A percentile compares a stretch with the other conserved stretches of the same genome.
phyloP scores from a whole-genome alignment of 2,797 vertebrate species.

The Darevskia mixta region DNA sequence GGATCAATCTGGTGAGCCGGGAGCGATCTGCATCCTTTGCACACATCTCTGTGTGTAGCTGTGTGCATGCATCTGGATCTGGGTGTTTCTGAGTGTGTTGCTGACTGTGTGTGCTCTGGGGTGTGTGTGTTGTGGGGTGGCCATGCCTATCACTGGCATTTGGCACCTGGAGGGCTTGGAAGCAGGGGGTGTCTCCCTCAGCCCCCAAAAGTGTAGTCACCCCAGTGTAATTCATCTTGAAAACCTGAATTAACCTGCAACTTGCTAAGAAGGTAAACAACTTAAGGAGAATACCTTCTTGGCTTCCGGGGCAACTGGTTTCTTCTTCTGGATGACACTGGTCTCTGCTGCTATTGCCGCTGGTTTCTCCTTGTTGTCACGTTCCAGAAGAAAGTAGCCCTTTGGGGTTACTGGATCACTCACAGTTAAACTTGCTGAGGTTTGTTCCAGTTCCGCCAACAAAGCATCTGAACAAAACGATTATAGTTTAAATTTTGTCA shows the following conservation, averaged over 20 bases:
- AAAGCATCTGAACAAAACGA: slow-evolving; percentile 71
- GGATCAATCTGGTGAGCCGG: no score
- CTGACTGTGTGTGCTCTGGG: no score
- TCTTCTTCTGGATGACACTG: neutral
- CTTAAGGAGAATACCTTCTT: slow-evolving; percentile 33
- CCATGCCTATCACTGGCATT: no score
- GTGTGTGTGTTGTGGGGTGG: no score
- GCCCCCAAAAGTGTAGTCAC: no score
- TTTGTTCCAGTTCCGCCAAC: slow-evolving; percentile 76
- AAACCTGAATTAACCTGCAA: neutral
- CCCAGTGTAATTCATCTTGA: neutral
- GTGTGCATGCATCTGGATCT: no score
- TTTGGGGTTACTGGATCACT: slow-evolving; percentile 28
- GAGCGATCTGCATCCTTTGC: no score
- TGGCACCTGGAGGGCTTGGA: no score
- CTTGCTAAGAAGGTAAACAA: neutral
- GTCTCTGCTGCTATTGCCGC: neutral
- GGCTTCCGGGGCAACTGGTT: accelerated
- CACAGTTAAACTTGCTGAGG: slow-evolving; percentile 48
- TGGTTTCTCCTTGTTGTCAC: slow-evolving; percentile 27
- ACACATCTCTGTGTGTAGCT: no score
- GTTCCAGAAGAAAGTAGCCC: neutral
- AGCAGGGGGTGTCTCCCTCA: no score
- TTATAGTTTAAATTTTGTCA: accelerated
- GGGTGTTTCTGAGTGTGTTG: no score